Evolutionary conservation across 2,113 vertebrate species (phyloP).

Genomic region (Nannospalax galili): DNA sequence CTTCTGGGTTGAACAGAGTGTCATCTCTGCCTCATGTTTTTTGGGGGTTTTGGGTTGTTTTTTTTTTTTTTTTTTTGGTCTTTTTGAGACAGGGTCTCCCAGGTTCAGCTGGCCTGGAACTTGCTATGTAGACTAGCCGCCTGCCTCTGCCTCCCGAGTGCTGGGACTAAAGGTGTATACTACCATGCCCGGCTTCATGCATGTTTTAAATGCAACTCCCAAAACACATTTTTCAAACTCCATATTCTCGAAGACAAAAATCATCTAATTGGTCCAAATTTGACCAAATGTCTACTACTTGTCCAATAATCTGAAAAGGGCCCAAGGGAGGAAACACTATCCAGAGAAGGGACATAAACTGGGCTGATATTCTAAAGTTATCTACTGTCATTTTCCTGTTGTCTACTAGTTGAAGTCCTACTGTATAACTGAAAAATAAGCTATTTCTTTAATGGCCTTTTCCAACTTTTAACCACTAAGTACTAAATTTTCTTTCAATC

Average conservation of each 20-base stretch:
- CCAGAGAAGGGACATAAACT: background rate
- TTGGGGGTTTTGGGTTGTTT: too few relatives aligned
- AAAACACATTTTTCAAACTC: background rate
- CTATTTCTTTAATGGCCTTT: conserved; percentile 39
- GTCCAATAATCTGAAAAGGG: background rate
- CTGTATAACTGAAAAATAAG: background rate
- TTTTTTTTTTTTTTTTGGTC: too few relatives aligned
- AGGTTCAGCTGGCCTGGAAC: too few relatives aligned
- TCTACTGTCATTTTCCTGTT: background rate
- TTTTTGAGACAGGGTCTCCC: too few relatives aligned
- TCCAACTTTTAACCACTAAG: conserved; percentile 1
- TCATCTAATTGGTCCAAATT: background rate
- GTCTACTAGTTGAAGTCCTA: background rate
- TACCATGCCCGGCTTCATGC: too few relatives aligned
- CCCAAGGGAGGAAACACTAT: background rate
- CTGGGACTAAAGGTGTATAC: too few relatives aligned
- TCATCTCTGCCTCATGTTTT: background rate
- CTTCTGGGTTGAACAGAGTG: background rate
- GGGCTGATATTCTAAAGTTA: too few relatives aligned
- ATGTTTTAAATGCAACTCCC: background rate
- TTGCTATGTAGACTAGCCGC: too few relatives aligned
- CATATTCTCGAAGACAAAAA: background rate
- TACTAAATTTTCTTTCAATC: background rate
- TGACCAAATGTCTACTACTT: background rate
- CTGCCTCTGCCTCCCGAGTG: too few relatives aligned